Conservation (phyloP, 1,140 invertebrate species). For the Aphelenchoides besseyi region DNA sequence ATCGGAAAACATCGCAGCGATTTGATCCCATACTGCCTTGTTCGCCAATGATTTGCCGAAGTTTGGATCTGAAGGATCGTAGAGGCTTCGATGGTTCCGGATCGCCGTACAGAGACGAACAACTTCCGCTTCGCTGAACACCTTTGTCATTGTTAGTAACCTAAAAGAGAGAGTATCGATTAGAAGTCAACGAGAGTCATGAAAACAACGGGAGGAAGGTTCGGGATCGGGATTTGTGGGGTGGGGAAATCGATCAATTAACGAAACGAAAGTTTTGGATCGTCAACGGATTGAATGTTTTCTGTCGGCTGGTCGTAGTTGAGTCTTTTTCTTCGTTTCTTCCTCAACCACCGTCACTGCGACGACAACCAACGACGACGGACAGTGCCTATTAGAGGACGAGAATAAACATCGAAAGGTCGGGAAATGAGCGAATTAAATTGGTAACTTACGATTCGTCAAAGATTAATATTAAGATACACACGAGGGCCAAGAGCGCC, state of each 20-base stretch:
- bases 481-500: too few species aligned
- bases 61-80: not conserved
- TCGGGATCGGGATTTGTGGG: not conserved
- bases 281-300: too few species aligned
- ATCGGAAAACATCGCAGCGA: not conserved
- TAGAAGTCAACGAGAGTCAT: not conserved
- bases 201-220: not conserved
- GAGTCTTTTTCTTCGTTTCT: too few species aligned
- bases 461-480: too few species aligned
- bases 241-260: not conserved
- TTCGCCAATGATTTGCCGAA: slow-evolving; percentile 19
- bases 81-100: slow-evolving; percentile 6
- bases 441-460: slow-evolving; percentile 2
- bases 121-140: slow-evolving; percentile 20
- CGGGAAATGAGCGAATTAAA: too few species aligned
- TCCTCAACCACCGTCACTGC: too few species aligned
- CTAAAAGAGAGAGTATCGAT: not conserved
- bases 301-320: too few species aligned
- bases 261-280: too few species aligned
- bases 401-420: too few species aligned
- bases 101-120: slow-evolving; percentile 13
- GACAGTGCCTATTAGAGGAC: too few species aligned
- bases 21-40: slow-evolving; percentile 16
- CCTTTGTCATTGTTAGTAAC: slow-evolving; percentile 10
- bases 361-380: too few species aligned